Evolutionary conservation across 2,888 invertebrate genomes (phyloP), one percentile per base, ranked within the genome.

Genomic region (Zele albiditarsus): DNA sequence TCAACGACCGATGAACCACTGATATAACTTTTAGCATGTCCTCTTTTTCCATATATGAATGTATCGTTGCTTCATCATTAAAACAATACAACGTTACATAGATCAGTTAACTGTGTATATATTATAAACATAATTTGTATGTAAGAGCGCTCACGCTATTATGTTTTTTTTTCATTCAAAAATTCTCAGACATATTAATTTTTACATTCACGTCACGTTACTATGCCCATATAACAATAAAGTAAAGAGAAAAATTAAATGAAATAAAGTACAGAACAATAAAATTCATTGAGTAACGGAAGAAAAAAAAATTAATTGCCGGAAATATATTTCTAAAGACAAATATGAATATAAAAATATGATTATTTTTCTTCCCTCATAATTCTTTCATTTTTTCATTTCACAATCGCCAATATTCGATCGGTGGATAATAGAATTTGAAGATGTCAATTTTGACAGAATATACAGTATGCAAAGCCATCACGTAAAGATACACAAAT

Each of bases 41-140:
- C 53, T 53, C 20, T 53, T 53, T 53, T 53, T 53, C 53, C 53
- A 53, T 53, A 53, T 53, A 53, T 53, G 53, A 53, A 53, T 53
- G n/a, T 53, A 53, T 53, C 20, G 20, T 53, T 53, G n/a, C 8
- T 53, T 53, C 53, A 53, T 53, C 20, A 53, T 53, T 53, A n/a
- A 8, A 53, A 2, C 53, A 20, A 5, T 20, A 8, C 53, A 20
- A 20, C 46, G n/a, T 46, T 46, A 46, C 53, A 53, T 53, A 53
- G 53, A 53, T 53, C 53, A 53, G 23, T 10, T 53, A 53, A 53
- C 53, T 20, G 53, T 53, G n/a, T 53, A 53, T 53, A 20, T 20
- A 53, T 53, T 46, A 46, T 20, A 4, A n/a, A 53, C n/a, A 46
- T 46, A 46, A 16, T 46, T 53, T 53, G 53, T 53, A 53, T 53